phyloP scores from a whole-genome alignment of 2,113 vertebrate species.

The Formicarius rufipectus region DNA sequence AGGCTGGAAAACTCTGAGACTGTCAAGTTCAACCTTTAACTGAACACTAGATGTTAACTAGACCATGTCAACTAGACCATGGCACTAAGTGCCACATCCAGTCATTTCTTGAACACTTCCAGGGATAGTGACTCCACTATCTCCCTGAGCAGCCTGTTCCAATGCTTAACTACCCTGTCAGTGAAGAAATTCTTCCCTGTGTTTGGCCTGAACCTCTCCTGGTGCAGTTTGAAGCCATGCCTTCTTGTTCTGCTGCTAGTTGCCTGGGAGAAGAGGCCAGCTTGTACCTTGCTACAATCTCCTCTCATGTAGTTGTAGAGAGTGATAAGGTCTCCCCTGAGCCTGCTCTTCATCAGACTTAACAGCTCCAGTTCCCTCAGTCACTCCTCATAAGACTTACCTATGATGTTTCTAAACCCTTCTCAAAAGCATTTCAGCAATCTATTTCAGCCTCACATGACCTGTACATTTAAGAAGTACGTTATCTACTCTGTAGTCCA shows the following conservation, averaged over 20 bases:
- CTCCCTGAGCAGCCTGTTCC: neutral
- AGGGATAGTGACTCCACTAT: neutral
- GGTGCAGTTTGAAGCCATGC: neutral
- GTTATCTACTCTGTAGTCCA: neutral
- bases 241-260: neutral
- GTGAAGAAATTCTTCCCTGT: neutral
- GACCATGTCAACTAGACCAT: neutral
- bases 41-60: too few species aligned
- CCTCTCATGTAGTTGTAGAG: neutral
- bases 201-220: neutral
- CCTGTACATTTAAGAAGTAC: neutral
- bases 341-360: neutral
- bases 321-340: neutral
- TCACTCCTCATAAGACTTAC: neutral
- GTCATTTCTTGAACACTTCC: neutral
- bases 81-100: neutral
- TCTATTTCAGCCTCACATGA: neutral
- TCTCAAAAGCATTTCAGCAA: neutral
- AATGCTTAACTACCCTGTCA: neutral
- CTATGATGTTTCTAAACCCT: neutral
- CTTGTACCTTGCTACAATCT: neutral
- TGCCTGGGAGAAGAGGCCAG: neutral
- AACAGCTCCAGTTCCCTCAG: neutral
- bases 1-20: neutral
- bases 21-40: neutral